A percentile compares a stretch with the other conserved stretches of the same genome.
These are phyloP conservation scores for Spodoptera littoralis DNA, from an alignment of 2,888 invertebrate species.

Conservation along the genomic window DNA sequence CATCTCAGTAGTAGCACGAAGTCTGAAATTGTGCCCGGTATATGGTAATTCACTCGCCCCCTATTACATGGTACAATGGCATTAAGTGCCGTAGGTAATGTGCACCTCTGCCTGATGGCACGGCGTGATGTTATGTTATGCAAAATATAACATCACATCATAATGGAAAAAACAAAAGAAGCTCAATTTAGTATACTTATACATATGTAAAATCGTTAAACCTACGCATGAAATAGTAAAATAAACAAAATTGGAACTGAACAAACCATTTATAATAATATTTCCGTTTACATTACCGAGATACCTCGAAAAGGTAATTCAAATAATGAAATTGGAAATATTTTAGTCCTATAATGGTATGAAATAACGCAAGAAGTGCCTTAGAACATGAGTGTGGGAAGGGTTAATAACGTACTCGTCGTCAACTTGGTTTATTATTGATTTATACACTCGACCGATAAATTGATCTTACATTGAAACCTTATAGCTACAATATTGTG, in stretches of 20 bases:
- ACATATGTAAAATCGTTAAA: background rate
- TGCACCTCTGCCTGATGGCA: too few species aligned
- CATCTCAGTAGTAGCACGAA: too few species aligned
- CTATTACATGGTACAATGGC: too few species aligned
- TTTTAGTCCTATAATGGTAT: slow-evolving; percentile 5
- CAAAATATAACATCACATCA: too few species aligned
- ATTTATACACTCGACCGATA: slow-evolving; percentile 1
- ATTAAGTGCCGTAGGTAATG: too few species aligned
- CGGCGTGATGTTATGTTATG: too few species aligned
- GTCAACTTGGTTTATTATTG: slow-evolving; percentile 1
- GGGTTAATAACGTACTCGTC: slow-evolving; percentile 12
- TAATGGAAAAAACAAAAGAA: background rate
- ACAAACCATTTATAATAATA: background rate
- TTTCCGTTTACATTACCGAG: slow-evolving; percentile 4
- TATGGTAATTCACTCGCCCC: too few species aligned
- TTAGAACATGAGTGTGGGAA: background rate
- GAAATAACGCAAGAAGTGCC: slow-evolving; percentile 7
- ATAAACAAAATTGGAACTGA: slow-evolving; percentile 1
- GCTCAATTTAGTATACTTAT: background rate
- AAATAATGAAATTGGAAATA: slow-evolving; percentile 9
- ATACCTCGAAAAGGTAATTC: slow-evolving; percentile 6
- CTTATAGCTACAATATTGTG: too few species aligned
- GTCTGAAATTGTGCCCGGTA: too few species aligned
- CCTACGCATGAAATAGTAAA: slow-evolving; percentile 10
- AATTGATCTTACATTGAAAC: slow-evolving; percentile 1